Percentiles rank a stretch among this genome's conserved stretches.
phyloP scores from a whole-genome alignment of 2,888 invertebrate genomes.

The Leptinotarsa peninsularis region DNA sequence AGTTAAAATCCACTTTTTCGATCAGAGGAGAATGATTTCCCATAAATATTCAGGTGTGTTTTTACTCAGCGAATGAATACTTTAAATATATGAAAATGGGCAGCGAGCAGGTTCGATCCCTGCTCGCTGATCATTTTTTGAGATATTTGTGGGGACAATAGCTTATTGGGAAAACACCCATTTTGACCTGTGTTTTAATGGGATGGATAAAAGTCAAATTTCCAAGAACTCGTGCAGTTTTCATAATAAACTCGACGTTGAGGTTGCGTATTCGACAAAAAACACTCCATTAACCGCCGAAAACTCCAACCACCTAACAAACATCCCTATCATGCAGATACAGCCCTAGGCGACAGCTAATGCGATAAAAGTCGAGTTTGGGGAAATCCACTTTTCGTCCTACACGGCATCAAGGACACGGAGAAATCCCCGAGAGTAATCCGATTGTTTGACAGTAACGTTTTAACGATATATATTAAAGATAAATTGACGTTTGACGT shows the following conservation, averaged over 20 bases:
- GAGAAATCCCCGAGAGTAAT: slow-evolving; percentile 38
- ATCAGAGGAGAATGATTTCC: too few species aligned
- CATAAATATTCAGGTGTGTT: too few species aligned
- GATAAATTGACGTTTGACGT: slow-evolving; percentile 27
- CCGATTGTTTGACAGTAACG: slow-evolving; percentile 38
- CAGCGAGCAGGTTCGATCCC: too few species aligned
- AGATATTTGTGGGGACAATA: too few species aligned
- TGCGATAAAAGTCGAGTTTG: slow-evolving; percentile 43
- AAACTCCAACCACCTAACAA: slow-evolving; percentile 24
- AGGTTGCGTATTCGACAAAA: neutral
- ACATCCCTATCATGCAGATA: slow-evolving; percentile 38
- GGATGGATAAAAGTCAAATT: too few species aligned
- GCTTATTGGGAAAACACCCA: too few species aligned
- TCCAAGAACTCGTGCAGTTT: too few species aligned
- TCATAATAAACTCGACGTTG: too few species aligned
- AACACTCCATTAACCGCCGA: neutral
- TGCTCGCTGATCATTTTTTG: too few species aligned
- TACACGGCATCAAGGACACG: slow-evolving; percentile 34
- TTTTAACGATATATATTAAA: slow-evolving; percentile 23
- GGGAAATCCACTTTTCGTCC: slow-evolving; percentile 38
- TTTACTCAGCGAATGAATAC: too few species aligned
- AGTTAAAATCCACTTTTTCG: neutral
- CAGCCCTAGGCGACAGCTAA: slow-evolving; percentile 41
- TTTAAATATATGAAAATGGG: too few species aligned
- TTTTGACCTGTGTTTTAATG: too few species aligned